Evolutionary conservation across 2,113 vertebrate genomes (phyloP), one percentile per base, ranked within the genome.

Genomic region (Actenoides lindsayi): DNA sequence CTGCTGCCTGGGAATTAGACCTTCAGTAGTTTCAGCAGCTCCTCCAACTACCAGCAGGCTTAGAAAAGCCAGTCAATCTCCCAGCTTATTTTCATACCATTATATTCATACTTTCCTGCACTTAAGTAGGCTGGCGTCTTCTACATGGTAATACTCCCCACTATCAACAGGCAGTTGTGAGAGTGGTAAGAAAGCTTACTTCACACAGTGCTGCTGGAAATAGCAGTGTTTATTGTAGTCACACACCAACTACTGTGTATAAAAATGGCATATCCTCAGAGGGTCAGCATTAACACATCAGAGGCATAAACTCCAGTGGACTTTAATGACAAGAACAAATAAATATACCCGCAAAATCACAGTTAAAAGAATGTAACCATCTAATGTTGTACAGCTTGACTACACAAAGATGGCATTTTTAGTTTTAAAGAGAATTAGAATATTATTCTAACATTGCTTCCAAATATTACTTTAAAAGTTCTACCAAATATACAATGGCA

Each of bases 191-290:
- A n/a, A 48, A 92, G 64, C 6, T 73, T 23, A 17, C 46, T 56
- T 33, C 5, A 9, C 8, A 68, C 19, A 4, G 1, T 0, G 33
- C 37, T 86, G 86, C 30, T 90, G 30, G 31, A 46, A 89, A 65
- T 13, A 31, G 44, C 31, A 39, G 12, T 3, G 4, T 10, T 89
- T 68, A 64, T 0, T 57, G 18, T 2, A 83, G 44, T 21, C 77
- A 59, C 0, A 0, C 1, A 1, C 33, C 46, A 83, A 56, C 48
- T 14, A 51, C 27, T 33, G n/a, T 46, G 35, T 18, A 8, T n/a
- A 68, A 89, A 86, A 83, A 51, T 11, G 50, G 16, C 4, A 57
- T 20, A 53, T 77, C 39, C 71, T 62, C 27, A 59, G 9, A 62
- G 23, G 13, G 17, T 57, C 42, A 75, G 62, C 8, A 41, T 7